These are phyloP conservation scores for Aspidiotus destructor DNA, from an alignment of 2,888 invertebrate genomes.

Conservation along the genomic window DNA sequence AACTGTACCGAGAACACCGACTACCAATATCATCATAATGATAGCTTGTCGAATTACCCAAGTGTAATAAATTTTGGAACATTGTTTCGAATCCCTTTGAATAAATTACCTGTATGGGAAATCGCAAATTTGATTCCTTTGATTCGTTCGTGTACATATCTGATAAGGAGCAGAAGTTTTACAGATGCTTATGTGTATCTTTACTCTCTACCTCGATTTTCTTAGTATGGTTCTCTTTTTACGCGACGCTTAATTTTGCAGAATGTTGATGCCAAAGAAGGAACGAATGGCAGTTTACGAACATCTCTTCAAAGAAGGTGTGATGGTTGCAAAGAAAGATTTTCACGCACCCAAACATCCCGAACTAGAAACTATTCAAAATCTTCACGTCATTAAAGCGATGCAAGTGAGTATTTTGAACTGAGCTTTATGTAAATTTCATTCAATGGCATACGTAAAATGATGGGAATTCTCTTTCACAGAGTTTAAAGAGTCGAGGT, in stretches of 20 bases:
- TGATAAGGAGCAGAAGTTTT: no score
- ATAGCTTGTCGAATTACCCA: no score
- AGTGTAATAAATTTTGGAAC: no score
- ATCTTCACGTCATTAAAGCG: constrained; percentile 97
- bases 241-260: constrained; percentile 44
- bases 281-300: constrained; percentile 94
- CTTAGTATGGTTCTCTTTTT: no score
- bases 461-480: constrained; percentile 38
- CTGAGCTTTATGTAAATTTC: not conserved
- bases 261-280: constrained; percentile 99
- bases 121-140: no score
- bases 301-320: constrained; percentile 97
- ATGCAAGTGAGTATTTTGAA: constrained; percentile 55
- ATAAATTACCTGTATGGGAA: no score
- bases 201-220: no score
- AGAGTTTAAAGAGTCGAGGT: constrained; percentile 89
- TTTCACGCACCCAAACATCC: constrained; percentile 97
- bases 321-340: constrained; percentile 98
- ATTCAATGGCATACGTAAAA: not conserved
- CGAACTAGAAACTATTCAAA: constrained; percentile 86
- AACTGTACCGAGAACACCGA: no score
- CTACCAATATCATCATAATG: no score
- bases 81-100: no score
- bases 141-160: no score
- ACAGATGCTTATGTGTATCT: no score